Conservation (phyloP, 2,113 vertebrate genomes). For the Callocephalon fimbriatum region DNA sequence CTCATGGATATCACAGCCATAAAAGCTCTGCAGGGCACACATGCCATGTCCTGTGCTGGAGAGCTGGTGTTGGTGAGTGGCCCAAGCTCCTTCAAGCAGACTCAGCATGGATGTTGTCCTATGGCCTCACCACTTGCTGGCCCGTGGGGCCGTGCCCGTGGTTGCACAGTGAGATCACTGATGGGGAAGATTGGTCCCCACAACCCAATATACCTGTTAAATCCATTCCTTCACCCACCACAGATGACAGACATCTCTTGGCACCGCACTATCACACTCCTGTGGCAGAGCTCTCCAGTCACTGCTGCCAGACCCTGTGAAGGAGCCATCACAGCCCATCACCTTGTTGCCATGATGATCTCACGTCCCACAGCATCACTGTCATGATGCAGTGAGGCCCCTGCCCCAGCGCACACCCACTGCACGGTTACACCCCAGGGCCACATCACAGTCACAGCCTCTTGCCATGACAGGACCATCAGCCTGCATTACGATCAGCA, state of each 20-base stretch:
- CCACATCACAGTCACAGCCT: neutral
- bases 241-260: fast-evolving
- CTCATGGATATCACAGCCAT: fast-evolving
- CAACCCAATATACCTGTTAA: neutral
- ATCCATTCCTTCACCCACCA: neutral
- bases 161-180: neutral
- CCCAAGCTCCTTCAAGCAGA: neutral
- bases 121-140: neutral
- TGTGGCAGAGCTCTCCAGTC: neutral
- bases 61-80: neutral
- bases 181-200: neutral
- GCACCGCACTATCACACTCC: fast-evolving
- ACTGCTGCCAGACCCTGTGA: neutral
- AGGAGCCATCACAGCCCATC: neutral
- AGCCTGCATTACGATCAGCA: neutral
- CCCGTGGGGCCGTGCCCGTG: neutral
- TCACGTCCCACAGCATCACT: fast-evolving
- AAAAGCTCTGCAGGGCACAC: neutral
- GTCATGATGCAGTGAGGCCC: neutral
- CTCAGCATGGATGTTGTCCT: neutral
- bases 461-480: neutral
- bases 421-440: neutral
- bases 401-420: neutral
- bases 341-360: fast-evolving
- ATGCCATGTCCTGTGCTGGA: neutral